phyloP scores from a whole-genome alignment of 30 jellyfish, hydroid and myxozoan genomes.

The Turritopsis dohrnii region DNA sequence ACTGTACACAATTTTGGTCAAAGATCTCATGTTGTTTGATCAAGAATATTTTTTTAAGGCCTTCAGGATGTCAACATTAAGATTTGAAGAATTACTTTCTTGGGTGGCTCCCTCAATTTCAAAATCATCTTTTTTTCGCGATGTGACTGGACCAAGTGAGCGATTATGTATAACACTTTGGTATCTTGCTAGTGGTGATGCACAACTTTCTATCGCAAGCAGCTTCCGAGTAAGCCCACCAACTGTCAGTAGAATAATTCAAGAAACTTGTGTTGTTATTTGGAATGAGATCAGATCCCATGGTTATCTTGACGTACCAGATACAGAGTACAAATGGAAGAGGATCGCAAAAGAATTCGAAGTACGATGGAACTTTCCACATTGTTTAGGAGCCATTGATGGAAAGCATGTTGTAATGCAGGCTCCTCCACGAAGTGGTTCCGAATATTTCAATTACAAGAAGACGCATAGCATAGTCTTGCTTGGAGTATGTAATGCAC shows the following conservation, averaged over 20 bases:
- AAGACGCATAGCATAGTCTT: constrained; percentile 48
- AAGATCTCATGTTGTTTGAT: constrained; percentile 37
- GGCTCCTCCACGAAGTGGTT: constrained; percentile 52
- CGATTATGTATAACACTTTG: constrained; percentile 24
- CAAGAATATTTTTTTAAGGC: constrained; percentile 9
- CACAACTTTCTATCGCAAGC: constrained; percentile 35
- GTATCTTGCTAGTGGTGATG: constrained; percentile 36
- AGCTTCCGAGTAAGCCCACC: constrained; percentile 47
- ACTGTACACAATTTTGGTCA: constrained; percentile 18
- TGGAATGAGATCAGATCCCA: constrained; percentile 12
- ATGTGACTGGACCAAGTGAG: constrained; percentile 14
- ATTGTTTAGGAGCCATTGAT: constrained; percentile 49
- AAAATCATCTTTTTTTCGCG: constrained; percentile 3
- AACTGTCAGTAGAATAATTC: constrained; percentile 34
- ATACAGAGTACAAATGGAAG: constrained; percentile 29
- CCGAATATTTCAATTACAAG: constrained; percentile 32
- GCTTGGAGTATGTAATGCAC: constrained; percentile 24
- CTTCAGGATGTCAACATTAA: background rate
- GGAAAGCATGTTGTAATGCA: constrained; percentile 55
- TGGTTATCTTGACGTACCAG: constrained; percentile 23
- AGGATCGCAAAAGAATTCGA: constrained; percentile 31
- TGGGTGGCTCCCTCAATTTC: constrained; percentile 12
- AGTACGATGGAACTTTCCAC: constrained; percentile 51
- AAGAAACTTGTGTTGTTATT: constrained; percentile 47
- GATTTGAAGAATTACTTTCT: constrained; percentile 22